phyloP scores from a whole-genome alignment of 2,888 invertebrate genomes.

The Rotaria socialis region DNA sequence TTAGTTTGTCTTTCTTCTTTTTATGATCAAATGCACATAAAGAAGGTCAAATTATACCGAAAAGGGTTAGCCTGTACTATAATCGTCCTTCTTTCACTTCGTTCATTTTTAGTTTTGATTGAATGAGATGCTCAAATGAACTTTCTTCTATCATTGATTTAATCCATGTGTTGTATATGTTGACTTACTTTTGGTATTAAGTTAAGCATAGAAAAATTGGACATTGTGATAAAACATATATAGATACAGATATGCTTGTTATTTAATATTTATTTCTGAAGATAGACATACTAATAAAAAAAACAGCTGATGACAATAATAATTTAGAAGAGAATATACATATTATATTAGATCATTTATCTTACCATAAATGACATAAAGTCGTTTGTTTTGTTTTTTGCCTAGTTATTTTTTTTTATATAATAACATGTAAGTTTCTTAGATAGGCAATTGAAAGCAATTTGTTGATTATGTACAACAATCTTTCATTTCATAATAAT shows the following conservation, averaged over 20 bases:
- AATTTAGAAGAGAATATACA: neutral
- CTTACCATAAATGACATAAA: neutral
- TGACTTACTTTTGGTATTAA: neutral
- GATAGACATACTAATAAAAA: neutral
- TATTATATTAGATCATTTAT: neutral
- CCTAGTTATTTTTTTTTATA: neutral
- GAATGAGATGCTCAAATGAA: neutral
- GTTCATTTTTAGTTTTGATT: neutral
- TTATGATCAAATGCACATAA: neutral
- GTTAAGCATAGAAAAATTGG: neutral
- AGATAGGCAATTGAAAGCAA: neutral
- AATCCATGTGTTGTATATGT: neutral
- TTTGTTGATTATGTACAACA: neutral
- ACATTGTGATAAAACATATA: no score
- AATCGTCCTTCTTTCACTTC: neutral
- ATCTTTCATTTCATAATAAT: neutral
- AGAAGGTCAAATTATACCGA: neutral
- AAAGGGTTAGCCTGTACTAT: neutral
- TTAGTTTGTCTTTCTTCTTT: neutral
- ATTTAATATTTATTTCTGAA: no score
- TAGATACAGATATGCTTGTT: no score
- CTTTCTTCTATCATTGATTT: conserved; percentile 11
- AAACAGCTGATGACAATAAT: neutral
- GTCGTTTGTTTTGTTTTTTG: neutral
- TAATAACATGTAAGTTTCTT: neutral